Evolutionary conservation across 1,140 invertebrate species (phyloP).

Genomic region (Grapholita molesta): DNA sequence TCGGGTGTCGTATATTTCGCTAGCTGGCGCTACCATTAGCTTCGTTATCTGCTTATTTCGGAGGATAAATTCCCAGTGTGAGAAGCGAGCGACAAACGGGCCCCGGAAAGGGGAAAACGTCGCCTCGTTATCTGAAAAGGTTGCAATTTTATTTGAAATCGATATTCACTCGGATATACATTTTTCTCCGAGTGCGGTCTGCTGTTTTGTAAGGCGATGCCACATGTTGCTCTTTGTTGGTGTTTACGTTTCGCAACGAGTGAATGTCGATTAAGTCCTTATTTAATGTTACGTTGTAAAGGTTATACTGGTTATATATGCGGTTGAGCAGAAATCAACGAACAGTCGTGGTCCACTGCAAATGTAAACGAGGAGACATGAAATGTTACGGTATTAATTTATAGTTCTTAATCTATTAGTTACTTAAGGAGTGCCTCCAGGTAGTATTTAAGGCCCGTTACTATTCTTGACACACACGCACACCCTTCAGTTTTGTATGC

Average conservation of each 20-base stretch:
- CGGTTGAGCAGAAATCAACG: too few relatives aligned
- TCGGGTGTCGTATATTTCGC: conserved; percentile 37
- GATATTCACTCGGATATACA: conserved; percentile 69
- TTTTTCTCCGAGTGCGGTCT: conserved; percentile 41
- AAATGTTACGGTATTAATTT: too few relatives aligned
- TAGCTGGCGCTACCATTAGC: conserved; percentile 53
- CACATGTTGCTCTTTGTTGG: conserved; percentile 33
- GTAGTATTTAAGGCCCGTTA: too few relatives aligned
- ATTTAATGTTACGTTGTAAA: background rate
- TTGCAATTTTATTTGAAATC: conserved; percentile 78
- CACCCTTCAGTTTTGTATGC: too few relatives aligned
- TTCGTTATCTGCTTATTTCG: conserved; percentile 76
- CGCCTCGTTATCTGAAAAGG: conserved; percentile 76
- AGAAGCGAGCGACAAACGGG: conserved; percentile 51
- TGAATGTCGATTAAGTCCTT: background rate
- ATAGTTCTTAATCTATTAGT: too few relatives aligned
- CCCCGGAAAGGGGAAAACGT: conserved; percentile 67
- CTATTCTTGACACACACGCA: too few relatives aligned
- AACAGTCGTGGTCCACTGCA: too few relatives aligned
- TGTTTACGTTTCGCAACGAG: background rate
- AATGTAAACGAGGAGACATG: too few relatives aligned
- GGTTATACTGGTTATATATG: background rate
- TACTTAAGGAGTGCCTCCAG: too few relatives aligned
- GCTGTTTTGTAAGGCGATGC: conserved; percentile 35
- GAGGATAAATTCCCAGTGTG: conserved; percentile 71